Percentiles rank a stretch among this genome's conserved stretches.
phyloP scores from a whole-genome alignment of 2,113 vertebrate species.

The Sarotherodon lohbergeri region DNA sequence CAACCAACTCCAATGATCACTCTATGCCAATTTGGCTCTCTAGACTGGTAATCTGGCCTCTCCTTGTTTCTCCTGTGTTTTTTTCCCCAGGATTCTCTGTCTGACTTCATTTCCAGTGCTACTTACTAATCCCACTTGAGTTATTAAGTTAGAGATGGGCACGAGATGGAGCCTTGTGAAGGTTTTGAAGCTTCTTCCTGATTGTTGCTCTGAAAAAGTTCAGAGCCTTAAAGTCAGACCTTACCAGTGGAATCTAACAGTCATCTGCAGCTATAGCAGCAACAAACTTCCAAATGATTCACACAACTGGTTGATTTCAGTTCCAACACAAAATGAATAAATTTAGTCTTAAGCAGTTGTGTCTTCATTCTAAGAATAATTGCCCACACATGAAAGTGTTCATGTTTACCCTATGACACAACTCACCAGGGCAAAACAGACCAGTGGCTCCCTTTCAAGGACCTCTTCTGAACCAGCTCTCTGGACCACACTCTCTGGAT shows the following conservation, averaged over 20 bases:
- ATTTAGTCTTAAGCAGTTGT: not conserved
- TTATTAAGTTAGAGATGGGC: not conserved
- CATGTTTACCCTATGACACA: not conserved
- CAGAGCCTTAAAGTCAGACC: not conserved
- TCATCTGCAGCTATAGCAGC: rapidly evolving
- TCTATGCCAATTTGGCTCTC: not conserved
- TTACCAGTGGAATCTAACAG: not conserved
- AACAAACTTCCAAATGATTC: not conserved
- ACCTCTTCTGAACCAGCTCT: not conserved
- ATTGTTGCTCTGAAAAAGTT: not conserved
- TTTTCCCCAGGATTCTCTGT: not conserved
- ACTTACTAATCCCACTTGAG: not conserved
- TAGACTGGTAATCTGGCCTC: rapidly evolving
- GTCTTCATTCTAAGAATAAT: not conserved
- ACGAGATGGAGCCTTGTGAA: not conserved
- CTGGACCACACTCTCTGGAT: not conserved
- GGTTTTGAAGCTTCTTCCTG: not conserved
- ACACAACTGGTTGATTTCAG: not conserved
- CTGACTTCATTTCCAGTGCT: not conserved
- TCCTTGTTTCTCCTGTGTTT: not conserved
- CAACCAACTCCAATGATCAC: not conserved
- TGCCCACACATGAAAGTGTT: not conserved
- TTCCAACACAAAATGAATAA: not conserved
- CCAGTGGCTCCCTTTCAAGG: not conserved
- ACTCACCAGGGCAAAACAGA: not conserved